phyloP scores from a whole-genome alignment of 1,140 invertebrate species.

The Aethina tumida region DNA sequence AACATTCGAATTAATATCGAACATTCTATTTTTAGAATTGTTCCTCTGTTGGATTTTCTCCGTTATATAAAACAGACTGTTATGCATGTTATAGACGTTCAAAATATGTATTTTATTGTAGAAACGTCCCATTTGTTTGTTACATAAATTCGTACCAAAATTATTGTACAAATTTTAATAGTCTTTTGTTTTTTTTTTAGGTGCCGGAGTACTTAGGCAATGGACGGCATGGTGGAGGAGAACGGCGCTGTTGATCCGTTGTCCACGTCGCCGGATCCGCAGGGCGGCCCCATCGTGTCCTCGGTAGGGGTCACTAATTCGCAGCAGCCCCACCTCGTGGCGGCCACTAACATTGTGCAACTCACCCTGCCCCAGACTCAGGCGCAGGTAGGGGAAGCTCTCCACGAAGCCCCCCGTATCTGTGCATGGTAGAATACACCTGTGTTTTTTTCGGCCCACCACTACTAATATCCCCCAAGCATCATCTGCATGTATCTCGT shows the following conservation, averaged over 20 bases:
- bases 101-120: too few relatives aligned
- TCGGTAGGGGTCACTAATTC: slow-evolving; percentile 48
- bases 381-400: slow-evolving; percentile 56
- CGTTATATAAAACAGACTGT: too few relatives aligned
- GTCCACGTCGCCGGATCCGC: slow-evolving; percentile 37
- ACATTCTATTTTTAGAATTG: too few relatives aligned
- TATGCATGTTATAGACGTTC: too few relatives aligned
- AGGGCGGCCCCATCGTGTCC: slow-evolving; percentile 37
- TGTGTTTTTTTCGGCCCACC: not conserved
- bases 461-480: not conserved
- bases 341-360: slow-evolving; percentile 73
- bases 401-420: slow-evolving; percentile 17
- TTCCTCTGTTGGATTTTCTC: too few relatives aligned
- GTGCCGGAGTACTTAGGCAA: slow-evolving; percentile 46
- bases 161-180: too few relatives aligned
- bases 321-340: slow-evolving; percentile 47
- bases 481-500: not conserved
- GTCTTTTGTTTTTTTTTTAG: slow-evolving; percentile 38
- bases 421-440: not conserved
- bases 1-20: too few relatives aligned
- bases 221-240: slow-evolving; percentile 83
- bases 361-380: slow-evolving; percentile 62
- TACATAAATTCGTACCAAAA: too few relatives aligned
- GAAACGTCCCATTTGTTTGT: too few relatives aligned
- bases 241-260: slow-evolving; percentile 61